Evolutionary conservation across 2,797 vertebrate genomes (phyloP).

Genomic region (Eurystomus glaucurus): DNA sequence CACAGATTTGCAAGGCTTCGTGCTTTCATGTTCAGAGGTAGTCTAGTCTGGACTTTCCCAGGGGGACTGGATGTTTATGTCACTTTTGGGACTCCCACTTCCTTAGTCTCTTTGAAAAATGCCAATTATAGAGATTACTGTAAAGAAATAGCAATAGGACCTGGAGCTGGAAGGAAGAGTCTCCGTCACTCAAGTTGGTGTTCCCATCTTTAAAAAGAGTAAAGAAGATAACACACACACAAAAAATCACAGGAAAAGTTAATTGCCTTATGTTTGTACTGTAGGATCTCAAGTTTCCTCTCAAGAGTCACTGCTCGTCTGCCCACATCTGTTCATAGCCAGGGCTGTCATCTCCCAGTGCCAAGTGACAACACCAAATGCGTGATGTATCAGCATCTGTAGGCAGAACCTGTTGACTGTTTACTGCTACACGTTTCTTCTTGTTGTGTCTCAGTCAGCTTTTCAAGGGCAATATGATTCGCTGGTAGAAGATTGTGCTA

Average conservation of each 20-base stretch:
- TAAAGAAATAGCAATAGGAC: neutral
- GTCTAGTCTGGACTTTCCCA: neutral
- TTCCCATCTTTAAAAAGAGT: neutral
- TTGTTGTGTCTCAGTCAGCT: neutral
- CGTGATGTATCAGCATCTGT: accelerated
- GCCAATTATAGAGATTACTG: neutral
- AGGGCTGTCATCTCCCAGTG: neutral
- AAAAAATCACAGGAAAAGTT: neutral
- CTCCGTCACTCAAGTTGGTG: neutral
- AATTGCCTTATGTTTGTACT: slow-evolving; percentile 13
- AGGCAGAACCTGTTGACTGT: neutral
- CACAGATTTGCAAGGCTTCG: neutral
- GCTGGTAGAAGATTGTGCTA: neutral
- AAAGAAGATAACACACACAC: neutral
- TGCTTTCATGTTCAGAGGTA: neutral
- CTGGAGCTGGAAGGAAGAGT: neutral
- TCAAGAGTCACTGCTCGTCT: neutral
- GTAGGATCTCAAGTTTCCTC: neutral
- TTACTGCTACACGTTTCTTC: neutral
- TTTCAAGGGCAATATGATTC: neutral
- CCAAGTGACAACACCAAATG: neutral
- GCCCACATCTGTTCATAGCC: neutral
- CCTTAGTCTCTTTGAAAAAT: slow-evolving; percentile 50
- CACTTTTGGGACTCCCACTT: neutral
- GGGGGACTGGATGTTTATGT: neutral